phyloP scores from a whole-genome alignment of 2,797 vertebrate species.

The Poecilia picta region DNA sequence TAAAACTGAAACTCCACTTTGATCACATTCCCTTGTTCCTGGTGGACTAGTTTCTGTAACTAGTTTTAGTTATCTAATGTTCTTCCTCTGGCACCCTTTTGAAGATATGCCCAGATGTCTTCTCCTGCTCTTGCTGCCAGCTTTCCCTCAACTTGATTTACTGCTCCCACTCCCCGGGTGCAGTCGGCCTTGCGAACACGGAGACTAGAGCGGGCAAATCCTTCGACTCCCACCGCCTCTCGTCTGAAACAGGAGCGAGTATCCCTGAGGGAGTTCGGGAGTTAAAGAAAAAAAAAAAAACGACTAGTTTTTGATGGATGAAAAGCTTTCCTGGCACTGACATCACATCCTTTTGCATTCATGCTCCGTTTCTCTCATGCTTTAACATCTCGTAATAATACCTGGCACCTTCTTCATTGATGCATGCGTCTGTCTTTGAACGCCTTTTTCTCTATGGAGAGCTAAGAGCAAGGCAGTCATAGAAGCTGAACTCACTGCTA shows the following conservation, averaged over 20 bases:
- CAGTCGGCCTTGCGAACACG: constrained; percentile 18
- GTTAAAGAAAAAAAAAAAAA: neutral
- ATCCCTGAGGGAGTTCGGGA: constrained; percentile 12
- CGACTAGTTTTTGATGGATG: constrained; percentile 43
- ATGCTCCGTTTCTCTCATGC: constrained; percentile 37
- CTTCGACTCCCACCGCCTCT: constrained; percentile 41
- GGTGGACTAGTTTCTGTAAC: too few relatives aligned
- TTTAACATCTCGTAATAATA: constrained; percentile 38
- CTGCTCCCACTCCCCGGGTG: constrained; percentile 32
- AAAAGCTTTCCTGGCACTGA: constrained; percentile 46
- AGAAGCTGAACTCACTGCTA: neutral
- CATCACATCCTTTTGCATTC: constrained; percentile 43
- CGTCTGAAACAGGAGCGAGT: constrained; percentile 34
- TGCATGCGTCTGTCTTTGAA: constrained; percentile 37
- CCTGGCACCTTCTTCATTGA: constrained; percentile 42
- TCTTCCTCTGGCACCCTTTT: constrained; percentile 52
- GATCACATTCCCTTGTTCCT: constrained; percentile 69
- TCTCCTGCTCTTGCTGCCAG: constrained; percentile 26
- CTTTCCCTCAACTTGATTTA: constrained; percentile 52
- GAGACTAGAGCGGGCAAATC: constrained; percentile 40
- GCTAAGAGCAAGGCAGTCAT: neutral
- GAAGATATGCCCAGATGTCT: constrained; percentile 37
- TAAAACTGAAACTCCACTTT: constrained; percentile 50
- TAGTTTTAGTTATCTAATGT: constrained; percentile 61
- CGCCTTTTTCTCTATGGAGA: constrained; percentile 5